These are phyloP conservation scores for Drosophila colorata DNA, from an alignment of 2,888 invertebrate genomes.

Conservation along the genomic window DNA sequence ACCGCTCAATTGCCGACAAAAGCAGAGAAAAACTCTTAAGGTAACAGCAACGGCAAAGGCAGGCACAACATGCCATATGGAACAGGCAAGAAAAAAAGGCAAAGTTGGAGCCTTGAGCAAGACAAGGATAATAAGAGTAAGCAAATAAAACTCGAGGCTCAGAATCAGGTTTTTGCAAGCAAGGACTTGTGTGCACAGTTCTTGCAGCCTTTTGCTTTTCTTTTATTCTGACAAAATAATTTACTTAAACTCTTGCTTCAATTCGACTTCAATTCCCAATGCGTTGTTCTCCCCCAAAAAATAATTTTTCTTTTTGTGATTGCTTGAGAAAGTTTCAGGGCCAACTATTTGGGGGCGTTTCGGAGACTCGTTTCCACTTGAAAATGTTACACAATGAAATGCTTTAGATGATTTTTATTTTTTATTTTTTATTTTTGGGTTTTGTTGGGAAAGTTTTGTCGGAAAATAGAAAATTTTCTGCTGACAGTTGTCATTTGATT, in stretches of 20 bases:
- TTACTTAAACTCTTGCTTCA: constrained; percentile 56
- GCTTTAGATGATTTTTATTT: constrained; percentile 18
- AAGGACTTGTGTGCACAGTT: constrained; percentile 5
- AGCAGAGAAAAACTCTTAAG: constrained; percentile 29
- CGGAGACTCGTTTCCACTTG: constrained; percentile 14
- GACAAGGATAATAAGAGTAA: constrained; percentile 40
- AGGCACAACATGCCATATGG: no score
- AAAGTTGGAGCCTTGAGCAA: constrained; percentile 42
- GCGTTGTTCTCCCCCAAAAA: neutral
- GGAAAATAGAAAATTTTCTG: constrained; percentile 37
- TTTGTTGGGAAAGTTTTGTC: constrained; percentile 39
- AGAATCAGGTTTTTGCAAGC: constrained; percentile 1
- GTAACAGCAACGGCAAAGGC: constrained; percentile 12
- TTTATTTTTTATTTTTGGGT: constrained; percentile 12
- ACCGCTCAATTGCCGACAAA: constrained; percentile 6
- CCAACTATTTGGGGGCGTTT: constrained; percentile 44
- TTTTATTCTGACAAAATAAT: constrained; percentile 48
- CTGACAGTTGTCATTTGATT: constrained; percentile 77
- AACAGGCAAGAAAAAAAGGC: constrained; percentile 16
- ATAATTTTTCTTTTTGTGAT: constrained; percentile 30
- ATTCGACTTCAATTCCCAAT: constrained; percentile 33
- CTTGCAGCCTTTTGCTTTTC: constrained; percentile 1
- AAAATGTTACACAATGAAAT: constrained; percentile 36
- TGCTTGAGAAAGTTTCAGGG: constrained; percentile 41
- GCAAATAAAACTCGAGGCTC: constrained; percentile 47